phyloP scores from a whole-genome alignment of 2,797 vertebrate genomes.

The Threskiornis aethiopicus region DNA sequence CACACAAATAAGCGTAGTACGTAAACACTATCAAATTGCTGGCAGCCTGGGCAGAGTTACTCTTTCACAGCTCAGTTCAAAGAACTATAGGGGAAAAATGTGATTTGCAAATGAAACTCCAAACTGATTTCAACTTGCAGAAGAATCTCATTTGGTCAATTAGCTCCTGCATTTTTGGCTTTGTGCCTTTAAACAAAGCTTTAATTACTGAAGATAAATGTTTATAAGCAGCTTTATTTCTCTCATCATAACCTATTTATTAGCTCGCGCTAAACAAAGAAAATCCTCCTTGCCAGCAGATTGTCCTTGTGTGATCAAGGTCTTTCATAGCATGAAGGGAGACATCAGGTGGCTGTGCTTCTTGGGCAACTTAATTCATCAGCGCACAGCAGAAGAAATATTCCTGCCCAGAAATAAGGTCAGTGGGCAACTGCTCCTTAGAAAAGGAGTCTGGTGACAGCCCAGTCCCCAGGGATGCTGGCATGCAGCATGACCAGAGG shows the following conservation, averaged over 20 bases:
- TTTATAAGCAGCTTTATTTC: constrained; percentile 12
- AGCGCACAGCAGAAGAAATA: not conserved
- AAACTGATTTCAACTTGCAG: constrained; percentile 7
- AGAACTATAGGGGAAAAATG: not conserved
- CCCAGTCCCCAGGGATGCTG: accelerated
- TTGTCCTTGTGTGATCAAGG: not conserved
- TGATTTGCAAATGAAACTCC: not conserved
- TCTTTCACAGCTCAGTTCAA: not conserved
- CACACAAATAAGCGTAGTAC: not conserved
- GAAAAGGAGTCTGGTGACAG: not conserved
- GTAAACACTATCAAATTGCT: not conserved
- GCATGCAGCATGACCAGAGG: not conserved
- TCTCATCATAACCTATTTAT: not conserved
- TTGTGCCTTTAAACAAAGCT: constrained; percentile 10
- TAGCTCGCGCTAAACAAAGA: not conserved
- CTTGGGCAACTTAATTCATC: not conserved
- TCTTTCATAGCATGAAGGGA: not conserved
- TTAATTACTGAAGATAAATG: constrained; percentile 15
- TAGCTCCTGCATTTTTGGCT: constrained; percentile 24
- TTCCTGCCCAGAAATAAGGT: not conserved
- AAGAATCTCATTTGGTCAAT: constrained; percentile 19
- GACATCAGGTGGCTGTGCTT: not conserved
- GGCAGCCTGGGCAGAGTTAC: not conserved
- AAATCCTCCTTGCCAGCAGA: not conserved
- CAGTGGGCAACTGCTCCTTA: not conserved